phyloP scores from a whole-genome alignment of 2,113 vertebrate species.

The Tautogolabrus adspersus region DNA sequence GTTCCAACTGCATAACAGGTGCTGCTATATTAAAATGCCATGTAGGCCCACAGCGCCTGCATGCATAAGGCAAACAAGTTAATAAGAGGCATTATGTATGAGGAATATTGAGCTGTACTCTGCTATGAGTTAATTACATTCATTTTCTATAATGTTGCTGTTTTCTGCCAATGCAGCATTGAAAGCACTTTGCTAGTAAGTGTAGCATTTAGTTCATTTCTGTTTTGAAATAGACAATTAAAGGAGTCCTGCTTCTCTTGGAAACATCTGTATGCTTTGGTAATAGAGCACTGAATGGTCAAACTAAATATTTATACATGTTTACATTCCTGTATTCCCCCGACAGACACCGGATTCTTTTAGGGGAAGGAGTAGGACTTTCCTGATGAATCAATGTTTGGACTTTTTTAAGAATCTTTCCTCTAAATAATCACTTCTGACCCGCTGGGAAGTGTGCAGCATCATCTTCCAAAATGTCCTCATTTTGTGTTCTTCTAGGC shows the following conservation, averaged over 20 bases:
- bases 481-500: no score
- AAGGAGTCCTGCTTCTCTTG: not conserved
- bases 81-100: slow-evolving; percentile 32
- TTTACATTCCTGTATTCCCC: not conserved
- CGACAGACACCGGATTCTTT: no score
- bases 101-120: slow-evolving; percentile 1
- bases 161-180: slow-evolving; percentile 1
- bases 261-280: not conserved
- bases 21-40: slow-evolving; percentile 39
- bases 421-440: no score
- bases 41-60: slow-evolving; percentile 1
- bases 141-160: not conserved
- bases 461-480: no score
- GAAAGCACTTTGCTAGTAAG: slow-evolving; percentile 6
- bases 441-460: no score
- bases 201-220: not conserved
- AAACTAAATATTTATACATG: not conserved
- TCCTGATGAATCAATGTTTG: no score
- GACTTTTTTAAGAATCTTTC: no score
- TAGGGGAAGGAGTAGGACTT: no score
- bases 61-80: slow-evolving; percentile 47
- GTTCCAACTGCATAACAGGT: slow-evolving; percentile 32
- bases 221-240: not conserved
- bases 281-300: no score
- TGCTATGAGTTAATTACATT: slow-evolving; percentile 18